Evolutionary conservation across 2,888 invertebrate genomes (phyloP), one percentile per base, ranked within the genome.

Genomic region (Tetrapedia diversipes): DNA sequence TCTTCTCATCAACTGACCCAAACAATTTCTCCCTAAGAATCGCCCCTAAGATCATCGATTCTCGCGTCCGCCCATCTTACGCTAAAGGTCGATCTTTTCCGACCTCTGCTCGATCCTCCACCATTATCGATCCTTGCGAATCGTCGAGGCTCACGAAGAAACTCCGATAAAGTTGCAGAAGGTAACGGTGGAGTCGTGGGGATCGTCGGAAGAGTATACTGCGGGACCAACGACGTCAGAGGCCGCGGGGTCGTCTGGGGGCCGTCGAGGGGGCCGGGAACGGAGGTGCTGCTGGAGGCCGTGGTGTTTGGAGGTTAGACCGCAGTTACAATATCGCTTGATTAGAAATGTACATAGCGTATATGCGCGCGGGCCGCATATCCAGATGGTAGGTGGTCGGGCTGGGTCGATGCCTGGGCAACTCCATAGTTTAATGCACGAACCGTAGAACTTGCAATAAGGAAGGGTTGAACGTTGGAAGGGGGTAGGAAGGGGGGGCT

Each of bases 241-340:
- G 72, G 47, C 56, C 27, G 68, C 19, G 66, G 68, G 66, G 41
- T n/a, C n/a, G n/a, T n/a, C n/a, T n/a, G 64, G 56, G n/a, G 16
- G 49, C n/a, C n/a, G n/a, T n/a, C 63, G 22, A 37, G 67, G 47
- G 64, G 56, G 63, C 45, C 41, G 47, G 41, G 68, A 57, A 45
- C 45, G 68, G 67, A 81, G 80, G 68, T 68, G 61, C 73, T 66
- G 84, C 72, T 66, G 84, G 85, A 86, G 87, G 86, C 87, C 87
- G 89, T 88, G 90, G 91, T 92, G 91, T 92, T 91, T 91, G 91
- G 91, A 92, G 91, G 91, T 91, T 91, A 91, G 91, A 92, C 91
- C 91, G 89, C 91, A 92, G 91, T 92, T 92, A 92, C 91, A 92
- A 91, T 92, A 92, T 91, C 91, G 91, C 91, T 92, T 92, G 91